Evolutionary conservation across 2,113 vertebrate genomes (phyloP), one percentile per base, ranked within the genome.

Genomic region (Haemorhous mexicanus): DNA sequence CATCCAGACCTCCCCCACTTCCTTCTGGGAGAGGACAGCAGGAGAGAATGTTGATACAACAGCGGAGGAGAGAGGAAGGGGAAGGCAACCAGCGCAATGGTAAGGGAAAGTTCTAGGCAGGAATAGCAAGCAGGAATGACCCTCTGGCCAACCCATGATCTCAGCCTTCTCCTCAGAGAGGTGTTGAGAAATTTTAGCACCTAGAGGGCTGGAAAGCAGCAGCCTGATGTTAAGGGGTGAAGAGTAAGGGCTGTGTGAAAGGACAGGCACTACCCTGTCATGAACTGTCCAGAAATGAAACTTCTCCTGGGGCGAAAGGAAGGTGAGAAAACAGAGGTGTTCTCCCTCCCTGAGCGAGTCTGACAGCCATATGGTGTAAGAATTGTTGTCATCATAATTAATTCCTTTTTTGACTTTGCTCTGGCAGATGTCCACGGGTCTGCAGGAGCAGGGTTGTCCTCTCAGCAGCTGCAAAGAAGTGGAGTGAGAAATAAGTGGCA

Each of bases 351-450:
- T 55, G 67, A 85, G 87, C 2, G n/a, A 28, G 62, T 78, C 76
- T 84, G 86, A 84, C 80, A 30, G 37, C 83, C 95, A 92, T 94
- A 94, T 95, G 94, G 92, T 52, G 39, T 70, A 16, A 89, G 55
- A 87, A 70, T 78, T 69, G 30, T 46, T 69, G 73, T 93, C 63
- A 92, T 75, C 47, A 11, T 83, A 90, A 88, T 59, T 77, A 90
- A 70, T 77, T 92, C 72, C 64, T 67, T 84, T 84, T 78, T 83
- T 92, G 90, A 61, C 78, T 21, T 43, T 63, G 64, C 52, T 82
- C 59, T 87, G 70, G 59, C 87, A 89, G 70, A 30, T 75, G 82
- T 77, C 76, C 52, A 75, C 56, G 11, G 47, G 67, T 77, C 56
- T 92, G 75, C 72, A 90, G 64, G 24, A 84, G 43, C 67, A 52